Evolutionary conservation across 2,797 vertebrate genomes (phyloP), one percentile per base, ranked within the genome.

Genomic region (Epinephelus awoara): DNA sequence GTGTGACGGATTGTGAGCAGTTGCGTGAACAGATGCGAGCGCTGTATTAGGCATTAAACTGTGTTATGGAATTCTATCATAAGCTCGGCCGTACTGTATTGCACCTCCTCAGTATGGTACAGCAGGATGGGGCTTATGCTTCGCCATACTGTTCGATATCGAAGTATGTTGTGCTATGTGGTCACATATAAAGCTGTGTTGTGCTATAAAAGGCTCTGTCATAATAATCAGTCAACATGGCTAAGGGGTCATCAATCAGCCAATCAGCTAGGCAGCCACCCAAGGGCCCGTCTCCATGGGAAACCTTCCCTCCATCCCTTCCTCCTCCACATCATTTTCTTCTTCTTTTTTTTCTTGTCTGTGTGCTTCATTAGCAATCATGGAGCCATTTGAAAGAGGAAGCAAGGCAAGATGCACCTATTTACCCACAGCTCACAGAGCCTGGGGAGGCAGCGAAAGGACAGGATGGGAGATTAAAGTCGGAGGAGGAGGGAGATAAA

Each of bases 341-440:
- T 65, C 62, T 68, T 59, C 34, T 29, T 61, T 23, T 21, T 47
- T 38, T 47, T 46, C 6, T 62, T 61, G 58, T 81, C 80, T 79
- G 83, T 87, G 88, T 83, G 86, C 83, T 90, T 91, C 87, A 90
- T 92, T 92, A 91, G 88, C 85, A 88, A 91, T 93, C 86, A 89
- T 85, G 80, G 84, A 89, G 91, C 75, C 75, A 87, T 88, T 92
- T 90, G 81, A 85, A 87, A 91, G 67, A 86, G 88, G 84, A 91
- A 89, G 90, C 82, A 84, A 72, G 67, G 84, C 75, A 74, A 85
- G 83, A 91, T 82, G 84, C 62, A 87, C 69, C 63, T 77, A 84
- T 78, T 88, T 78, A 85, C 68, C 65, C 68, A 75, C 72, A 88
- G 85, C 70, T 91, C 77, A 88, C 52, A 67, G 72, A 82, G 79